These are phyloP conservation scores for Nemurella pictetii DNA, from an alignment of 2,888 invertebrate species.

Conservation along the genomic window DNA sequence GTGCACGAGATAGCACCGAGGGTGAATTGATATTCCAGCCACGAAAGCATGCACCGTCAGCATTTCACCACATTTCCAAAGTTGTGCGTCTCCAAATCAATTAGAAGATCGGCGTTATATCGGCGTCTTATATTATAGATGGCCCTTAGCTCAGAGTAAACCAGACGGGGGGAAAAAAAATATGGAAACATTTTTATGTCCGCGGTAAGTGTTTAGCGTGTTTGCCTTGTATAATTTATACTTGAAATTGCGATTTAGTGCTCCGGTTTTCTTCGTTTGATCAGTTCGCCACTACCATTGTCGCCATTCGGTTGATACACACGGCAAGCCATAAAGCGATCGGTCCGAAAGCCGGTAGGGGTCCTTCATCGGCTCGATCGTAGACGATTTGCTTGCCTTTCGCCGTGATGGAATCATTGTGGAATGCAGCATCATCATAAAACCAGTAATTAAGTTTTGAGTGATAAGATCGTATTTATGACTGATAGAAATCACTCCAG, in stretches of 20 bases:
- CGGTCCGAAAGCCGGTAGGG: background rate
- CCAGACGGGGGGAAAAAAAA: background rate
- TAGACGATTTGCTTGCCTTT: background rate
- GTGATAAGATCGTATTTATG: constrained; percentile 28
- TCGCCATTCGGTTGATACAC: background rate
- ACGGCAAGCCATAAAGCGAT: background rate
- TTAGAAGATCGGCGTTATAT: background rate
- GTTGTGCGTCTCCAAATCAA: background rate
- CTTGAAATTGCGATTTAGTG: constrained; percentile 15
- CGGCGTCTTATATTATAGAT: too few species aligned
- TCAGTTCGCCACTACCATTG: background rate
- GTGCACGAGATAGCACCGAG: background rate
- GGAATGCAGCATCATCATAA: constrained; percentile 16
- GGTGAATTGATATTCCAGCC: background rate
- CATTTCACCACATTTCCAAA: background rate
- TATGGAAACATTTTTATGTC: background rate
- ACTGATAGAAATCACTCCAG: constrained; percentile 21
- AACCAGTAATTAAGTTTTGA: constrained; percentile 23
- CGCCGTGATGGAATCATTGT: background rate
- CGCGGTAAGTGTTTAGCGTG: background rate
- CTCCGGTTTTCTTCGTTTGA: background rate
- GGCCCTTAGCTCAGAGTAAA: too few species aligned
- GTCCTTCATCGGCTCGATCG: background rate
- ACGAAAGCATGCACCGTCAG: background rate
- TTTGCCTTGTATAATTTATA: constrained; percentile 1